phyloP scores from a whole-genome alignment of 1,140 invertebrate genomes.

The Proales similis region DNA sequence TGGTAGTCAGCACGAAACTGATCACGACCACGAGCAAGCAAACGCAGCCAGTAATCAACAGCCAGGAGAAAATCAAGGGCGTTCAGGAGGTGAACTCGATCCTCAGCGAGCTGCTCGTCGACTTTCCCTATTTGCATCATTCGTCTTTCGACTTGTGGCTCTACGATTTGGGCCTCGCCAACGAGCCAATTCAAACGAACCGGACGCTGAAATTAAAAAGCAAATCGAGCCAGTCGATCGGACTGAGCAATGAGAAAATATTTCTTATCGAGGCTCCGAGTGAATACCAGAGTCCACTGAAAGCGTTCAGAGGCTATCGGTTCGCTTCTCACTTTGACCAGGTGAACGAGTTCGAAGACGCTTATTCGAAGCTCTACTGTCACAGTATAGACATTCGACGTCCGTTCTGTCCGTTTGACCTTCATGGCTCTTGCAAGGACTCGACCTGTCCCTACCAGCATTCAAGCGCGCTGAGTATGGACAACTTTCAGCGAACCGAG shows the following conservation, averaged over 20 bases:
- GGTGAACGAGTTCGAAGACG: constrained; percentile 3
- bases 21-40: too few relatives aligned
- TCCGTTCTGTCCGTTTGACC: constrained; percentile 35
- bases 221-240: neutral
- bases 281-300: constrained; percentile 32
- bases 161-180: too few relatives aligned
- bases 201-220: neutral
- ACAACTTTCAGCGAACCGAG: constrained; percentile 34
- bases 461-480: constrained; percentile 27
- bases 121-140: neutral
- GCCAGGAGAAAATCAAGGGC: too few relatives aligned
- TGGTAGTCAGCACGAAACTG: too few relatives aligned
- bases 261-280: neutral
- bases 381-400: constrained; percentile 14
- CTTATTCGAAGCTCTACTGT: constrained; percentile 31
- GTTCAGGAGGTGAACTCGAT: too few relatives aligned
- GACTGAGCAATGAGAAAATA: neutral
- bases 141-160: constrained; percentile 26
- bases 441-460: constrained; percentile 34
- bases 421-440: constrained; percentile 35
- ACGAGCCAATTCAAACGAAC: constrained; percentile 17
- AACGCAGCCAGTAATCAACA: too few relatives aligned
- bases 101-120: too few relatives aligned
- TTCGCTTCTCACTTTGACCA: constrained; percentile 30
- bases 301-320: constrained; percentile 11